Evolutionary conservation across 2,113 vertebrate genomes (phyloP), one percentile per base, ranked within the genome.

Genomic region (Hiodon tergisus): DNA sequence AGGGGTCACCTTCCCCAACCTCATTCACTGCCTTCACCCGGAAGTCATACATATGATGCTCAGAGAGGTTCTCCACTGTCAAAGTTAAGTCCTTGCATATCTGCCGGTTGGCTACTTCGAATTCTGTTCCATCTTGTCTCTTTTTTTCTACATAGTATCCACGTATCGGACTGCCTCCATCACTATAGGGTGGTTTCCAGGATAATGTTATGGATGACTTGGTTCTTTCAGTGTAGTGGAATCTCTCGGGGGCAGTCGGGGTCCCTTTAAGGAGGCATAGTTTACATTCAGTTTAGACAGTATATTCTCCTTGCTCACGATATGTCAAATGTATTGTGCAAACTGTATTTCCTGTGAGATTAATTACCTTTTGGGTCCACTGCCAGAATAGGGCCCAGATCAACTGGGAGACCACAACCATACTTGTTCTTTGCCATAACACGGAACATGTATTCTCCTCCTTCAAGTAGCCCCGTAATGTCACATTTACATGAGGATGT

Each of bases 141-240:
- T 93, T 93, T 84, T 98, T 99, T 85, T 99, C 97, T 79, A 99
- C 90, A 66, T 95, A 93, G 70, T 98, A 99, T 6, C 97, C 97
- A 61, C 81, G 84, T 75, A 99, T 86, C 60, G 95, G 95, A 80
- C 94, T 94, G 68, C 97, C 97, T 0, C 96, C 96, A 57, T 99
- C 91, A 31, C 81, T 93, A 70, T 89, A 92, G 9, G 97, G 97
- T n/a, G 94, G 93, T 76, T 93, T 90, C 97, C 97, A 99, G 53
- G 94, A 89, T 77, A 99, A 88, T 0, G 90, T 94, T 75, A 98
- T 87, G 2, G 89, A 92, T 81, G 75, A 93, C 80, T 95, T 96
- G 0, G 92, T 93, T 79, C 94, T 93, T 71, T 95, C 92, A 6
- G 93, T 96, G 79, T 94, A 95, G 75, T 91, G 96, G 68, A 99